These are phyloP conservation scores for Morpho helenor DNA, from an alignment of 2,888 invertebrate genomes.

Conservation along the genomic window DNA sequence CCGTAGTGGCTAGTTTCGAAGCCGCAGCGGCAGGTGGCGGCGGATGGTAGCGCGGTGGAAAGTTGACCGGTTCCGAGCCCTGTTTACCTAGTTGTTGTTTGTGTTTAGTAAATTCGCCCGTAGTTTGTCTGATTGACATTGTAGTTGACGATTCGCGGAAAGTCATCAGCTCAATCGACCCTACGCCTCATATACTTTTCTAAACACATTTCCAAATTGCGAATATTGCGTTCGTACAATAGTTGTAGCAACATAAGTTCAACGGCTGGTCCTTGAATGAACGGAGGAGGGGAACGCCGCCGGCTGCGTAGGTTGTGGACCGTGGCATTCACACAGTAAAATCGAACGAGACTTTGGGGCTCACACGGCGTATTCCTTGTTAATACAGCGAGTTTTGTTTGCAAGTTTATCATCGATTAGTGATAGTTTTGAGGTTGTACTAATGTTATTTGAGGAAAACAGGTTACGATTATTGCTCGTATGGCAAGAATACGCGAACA, in stretches of 20 bases:
- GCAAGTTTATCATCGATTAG: conserved; percentile 13
- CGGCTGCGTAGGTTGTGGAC: conserved; percentile 73
- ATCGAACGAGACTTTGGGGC: conserved; percentile 30
- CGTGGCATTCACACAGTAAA: conserved; percentile 75
- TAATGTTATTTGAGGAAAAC: conserved; percentile 47
- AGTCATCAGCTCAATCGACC: conserved; percentile 52
- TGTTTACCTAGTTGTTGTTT: conserved; percentile 76
- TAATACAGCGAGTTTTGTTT: conserved; percentile 5
- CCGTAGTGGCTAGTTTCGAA: conserved; percentile 82
- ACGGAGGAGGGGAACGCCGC: conserved; percentile 68
- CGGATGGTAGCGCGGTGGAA: conserved; percentile 89
- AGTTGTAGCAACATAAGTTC: conserved; percentile 62
- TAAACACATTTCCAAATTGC: conserved; percentile 55
- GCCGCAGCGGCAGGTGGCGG: conserved; percentile 83
- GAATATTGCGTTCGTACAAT: conserved; percentile 48
- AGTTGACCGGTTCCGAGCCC: conserved; percentile 75
- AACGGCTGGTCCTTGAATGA: conserved; percentile 76
- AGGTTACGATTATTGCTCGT: conserved; percentile 41
- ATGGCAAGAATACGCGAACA: conserved; percentile 50
- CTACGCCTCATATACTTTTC: conserved; percentile 40
- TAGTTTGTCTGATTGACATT: conserved; percentile 73
- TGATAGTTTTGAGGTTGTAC: conserved; percentile 33
- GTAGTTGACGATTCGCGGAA: conserved; percentile 52
- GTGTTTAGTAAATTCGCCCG: conserved; percentile 70
- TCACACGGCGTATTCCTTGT: conserved; percentile 8